These are phyloP conservation scores for Cheilinus undulatus DNA, from an alignment of 2,113 vertebrate species.

Conservation along the genomic window DNA sequence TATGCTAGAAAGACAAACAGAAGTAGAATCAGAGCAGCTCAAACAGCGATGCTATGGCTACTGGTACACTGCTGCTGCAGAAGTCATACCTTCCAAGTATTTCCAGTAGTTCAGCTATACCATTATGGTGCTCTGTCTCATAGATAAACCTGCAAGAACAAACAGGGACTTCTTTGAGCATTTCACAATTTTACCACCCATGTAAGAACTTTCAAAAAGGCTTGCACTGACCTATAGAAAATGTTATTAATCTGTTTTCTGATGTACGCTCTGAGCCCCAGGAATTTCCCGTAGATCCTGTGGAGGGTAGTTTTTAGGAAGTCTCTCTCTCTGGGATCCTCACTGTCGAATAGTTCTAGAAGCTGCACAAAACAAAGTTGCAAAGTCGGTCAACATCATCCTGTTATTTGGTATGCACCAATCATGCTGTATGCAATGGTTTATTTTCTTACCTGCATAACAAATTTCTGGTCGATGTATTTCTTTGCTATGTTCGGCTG, in stretches of 20 bases:
- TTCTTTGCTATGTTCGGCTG: conserved; percentile 99
- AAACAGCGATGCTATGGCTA: neutral
- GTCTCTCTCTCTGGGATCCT: conserved; percentile 97
- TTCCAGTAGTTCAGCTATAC: conserved; percentile 98
- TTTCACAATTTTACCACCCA: too few relatives aligned
- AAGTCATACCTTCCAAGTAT: conserved; percentile 93
- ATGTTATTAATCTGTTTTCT: conserved; percentile 99
- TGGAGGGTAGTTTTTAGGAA: conserved; percentile 99
- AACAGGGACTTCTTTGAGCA: neutral
- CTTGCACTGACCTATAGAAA: conserved; percentile 96
- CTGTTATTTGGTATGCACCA: neutral
- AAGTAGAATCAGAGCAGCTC: neutral
- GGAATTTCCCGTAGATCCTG: conserved; percentile 98
- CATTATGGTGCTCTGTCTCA: conserved; percentile 99
- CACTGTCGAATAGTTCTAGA: conserved; percentile 98
- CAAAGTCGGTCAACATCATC: neutral
- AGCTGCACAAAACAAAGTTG: conserved; percentile 80
- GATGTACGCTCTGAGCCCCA: conserved; percentile 97
- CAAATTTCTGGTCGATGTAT: conserved; percentile 99
- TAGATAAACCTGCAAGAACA: conserved; percentile 93
- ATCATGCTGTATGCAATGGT: neutral
- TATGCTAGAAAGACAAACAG: conserved; percentile 86
- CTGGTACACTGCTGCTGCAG: too few relatives aligned
- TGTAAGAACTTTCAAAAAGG: neutral
- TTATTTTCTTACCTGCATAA: conserved; percentile 90